Evolutionary conservation across 2,888 invertebrate species (phyloP).

Genomic region (Dicroscelio sp.): DNA sequence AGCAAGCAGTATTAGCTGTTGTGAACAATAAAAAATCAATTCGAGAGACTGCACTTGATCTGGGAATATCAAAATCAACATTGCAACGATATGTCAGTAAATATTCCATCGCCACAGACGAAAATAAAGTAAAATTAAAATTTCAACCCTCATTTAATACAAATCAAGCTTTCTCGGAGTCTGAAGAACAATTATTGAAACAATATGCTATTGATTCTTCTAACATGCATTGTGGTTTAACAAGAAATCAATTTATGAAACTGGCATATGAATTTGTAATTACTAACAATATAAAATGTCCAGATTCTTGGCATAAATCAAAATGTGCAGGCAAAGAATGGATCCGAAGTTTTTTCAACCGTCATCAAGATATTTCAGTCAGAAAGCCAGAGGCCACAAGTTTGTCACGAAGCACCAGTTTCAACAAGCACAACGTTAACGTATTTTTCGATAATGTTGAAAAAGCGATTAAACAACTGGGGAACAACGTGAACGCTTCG

Average conservation of each 20-base stretch:
- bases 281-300: slow-evolving; percentile 68
- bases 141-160: slow-evolving; percentile 41
- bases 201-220: slow-evolving; percentile 81
- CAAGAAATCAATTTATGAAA: slow-evolving; percentile 73
- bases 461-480: slow-evolving; percentile 74
- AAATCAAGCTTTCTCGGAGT: slow-evolving; percentile 45
- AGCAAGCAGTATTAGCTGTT: neutral
- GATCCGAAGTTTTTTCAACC: slow-evolving; percentile 77
- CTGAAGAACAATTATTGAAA: slow-evolving; percentile 41
- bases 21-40: neutral
- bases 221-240: slow-evolving; percentile 85
- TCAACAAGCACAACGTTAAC: slow-evolving; percentile 83
- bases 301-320: slow-evolving; percentile 75
- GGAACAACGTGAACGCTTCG: slow-evolving; percentile 78
- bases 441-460: slow-evolving; percentile 84
- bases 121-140: neutral
- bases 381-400: slow-evolving; percentile 86
- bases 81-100: slow-evolving; percentile 52
- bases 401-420: slow-evolving; percentile 82
- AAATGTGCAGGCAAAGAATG: slow-evolving; percentile 83
- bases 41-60: neutral
- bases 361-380: slow-evolving; percentile 77
- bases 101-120: neutral
- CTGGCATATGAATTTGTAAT: slow-evolving; percentile 83
- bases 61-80: slow-evolving; percentile 42